Evolutionary conservation across 2,888 invertebrate genomes (phyloP).

Genomic region (Sialis lutaria): DNA sequence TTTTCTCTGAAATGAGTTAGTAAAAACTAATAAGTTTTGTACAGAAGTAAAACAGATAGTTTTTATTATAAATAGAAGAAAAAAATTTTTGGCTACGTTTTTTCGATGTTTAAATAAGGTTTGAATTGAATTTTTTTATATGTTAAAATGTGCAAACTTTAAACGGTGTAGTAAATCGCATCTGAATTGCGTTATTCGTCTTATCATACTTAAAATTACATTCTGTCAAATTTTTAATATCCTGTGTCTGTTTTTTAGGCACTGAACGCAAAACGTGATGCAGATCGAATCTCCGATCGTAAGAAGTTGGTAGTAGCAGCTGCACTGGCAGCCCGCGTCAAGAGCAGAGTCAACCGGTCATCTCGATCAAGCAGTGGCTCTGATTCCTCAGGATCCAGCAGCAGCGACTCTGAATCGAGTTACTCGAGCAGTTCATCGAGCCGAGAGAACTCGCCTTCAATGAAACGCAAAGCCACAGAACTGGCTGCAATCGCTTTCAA

Average conservation of each 20-base stretch:
- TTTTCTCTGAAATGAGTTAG: too few relatives aligned
- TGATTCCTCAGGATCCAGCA: conserved; percentile 32
- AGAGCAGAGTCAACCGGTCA: conserved; percentile 17
- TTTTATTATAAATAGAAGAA: too few relatives aligned
- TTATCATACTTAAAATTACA: too few relatives aligned
- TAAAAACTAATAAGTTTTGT: too few relatives aligned
- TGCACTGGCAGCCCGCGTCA: conserved; percentile 21
- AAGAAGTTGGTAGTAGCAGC: conserved; percentile 24
- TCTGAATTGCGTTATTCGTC: too few relatives aligned
- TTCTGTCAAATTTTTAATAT: not conserved
- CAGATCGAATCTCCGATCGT: conserved; percentile 10
- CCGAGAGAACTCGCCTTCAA: conserved; percentile 29
- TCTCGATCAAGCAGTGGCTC: conserved; percentile 32
- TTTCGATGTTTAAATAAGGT: too few relatives aligned
- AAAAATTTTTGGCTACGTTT: too few relatives aligned
- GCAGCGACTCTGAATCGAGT: conserved; percentile 38
- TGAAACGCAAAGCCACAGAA: conserved; percentile 13
- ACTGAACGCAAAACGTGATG: conserved; percentile 13
- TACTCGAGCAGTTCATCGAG: conserved; percentile 31
- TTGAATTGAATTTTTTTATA: too few relatives aligned
- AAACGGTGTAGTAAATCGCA: not conserved
- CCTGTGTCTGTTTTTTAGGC: not conserved
- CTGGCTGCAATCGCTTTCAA: conserved; percentile 17
- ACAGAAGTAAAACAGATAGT: too few relatives aligned
- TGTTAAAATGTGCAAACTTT: not conserved